Base-by-base conservation (phyloP, 2,888 invertebrate genomes). In the Sisyra nigra region DNA sequence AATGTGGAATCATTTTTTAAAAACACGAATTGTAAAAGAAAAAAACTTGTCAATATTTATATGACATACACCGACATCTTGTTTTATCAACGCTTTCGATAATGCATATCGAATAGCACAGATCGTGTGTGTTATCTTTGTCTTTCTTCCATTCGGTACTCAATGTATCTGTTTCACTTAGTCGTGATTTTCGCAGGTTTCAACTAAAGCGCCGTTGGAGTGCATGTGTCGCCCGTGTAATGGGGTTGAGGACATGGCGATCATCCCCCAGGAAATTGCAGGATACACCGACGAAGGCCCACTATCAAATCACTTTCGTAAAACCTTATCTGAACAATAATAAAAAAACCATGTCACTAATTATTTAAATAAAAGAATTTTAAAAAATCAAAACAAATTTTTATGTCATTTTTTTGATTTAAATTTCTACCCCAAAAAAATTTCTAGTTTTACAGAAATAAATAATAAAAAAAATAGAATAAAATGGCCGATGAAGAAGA, bases 191-290 rank as follows among this genome's bases (percentile, higher is more conserved):
- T 57, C 65, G 41, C 54, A 87, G 85, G 83, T 91, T 2, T 75
- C 81, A n/a, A 92, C 91, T 4, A 87, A 89, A 61, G 91, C 91
- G 10, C 92, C 92, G 0, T 61, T 89, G 42, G 89, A 89, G 59
- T 92, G 92, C 56, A 91, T 92, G 89, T 92, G 92, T 56, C 76
- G 92, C 30, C 91, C 92, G 0, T 92, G 92, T 60, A 86, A 87
- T 1, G 80, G 79, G 10, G 76, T 91, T 5, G 89, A 92, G 57
- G 88, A 91, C 62, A 83, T 80, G 53, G 74, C 87, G 2, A 79
- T 91, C 36, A 72, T 91, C 47, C 89, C 91, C 2, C 89, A 91
- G 65, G 91, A 92, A 69, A 80, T 91, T 34, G 83, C 85, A 41
- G 84, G 84, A 33, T 88, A 85, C 56, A 71, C 81, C 6, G 85